Evolutionary conservation across 2,888 invertebrate genomes (phyloP), one percentile per base, ranked within the genome.

Genomic region (Ommatoiulus sabulosus): DNA sequence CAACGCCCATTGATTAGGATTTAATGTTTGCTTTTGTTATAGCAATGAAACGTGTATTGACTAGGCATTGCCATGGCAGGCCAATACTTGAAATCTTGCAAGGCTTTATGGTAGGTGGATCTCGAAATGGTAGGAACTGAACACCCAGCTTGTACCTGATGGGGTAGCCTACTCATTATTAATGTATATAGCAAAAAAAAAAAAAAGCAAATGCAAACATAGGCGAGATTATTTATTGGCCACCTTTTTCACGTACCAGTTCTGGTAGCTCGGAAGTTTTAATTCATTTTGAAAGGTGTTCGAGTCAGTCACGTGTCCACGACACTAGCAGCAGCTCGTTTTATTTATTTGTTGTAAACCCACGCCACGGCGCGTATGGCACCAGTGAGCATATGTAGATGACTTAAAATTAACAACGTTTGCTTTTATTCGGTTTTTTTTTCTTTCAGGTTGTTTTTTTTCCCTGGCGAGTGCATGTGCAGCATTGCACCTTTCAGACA

Each of bases 21-120:
- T 63, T 63, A 63, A 63, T 63, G 63, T 63, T 52, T 63, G 20
- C n/a, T 12, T 52, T 63, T 63, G 63, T 63, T n/a, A 63, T 63
- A 63, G 63, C 63, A 4, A n/a, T 63, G 20, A 52, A 52, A 52
- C 52, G 52, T 52, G 52, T 52, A 52, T 52, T 52, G 52, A 52
- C 52, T 52, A 7, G 8, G 15, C 7, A 63, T 63, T 63, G 63
- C n/a, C n/a, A 63, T 63, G 20, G 20, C 63, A 63, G 52, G 15
- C 52, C 63, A 63, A 63, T 63, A 63, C 63, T 3, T n/a, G 63
- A 12, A 63, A n/a, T 63, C n/a, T 4, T 4, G 2, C n/a, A 3
- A 63, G 4, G n/a, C n/a, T 63, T 8, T 15, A 46, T 46, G 46
- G 46, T 8, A 46, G 6, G 8, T 52, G 52, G n/a, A n/a, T n/a